phyloP scores from a whole-genome alignment of 2,888 invertebrate genomes.

The Drosophila vallismaia region DNA sequence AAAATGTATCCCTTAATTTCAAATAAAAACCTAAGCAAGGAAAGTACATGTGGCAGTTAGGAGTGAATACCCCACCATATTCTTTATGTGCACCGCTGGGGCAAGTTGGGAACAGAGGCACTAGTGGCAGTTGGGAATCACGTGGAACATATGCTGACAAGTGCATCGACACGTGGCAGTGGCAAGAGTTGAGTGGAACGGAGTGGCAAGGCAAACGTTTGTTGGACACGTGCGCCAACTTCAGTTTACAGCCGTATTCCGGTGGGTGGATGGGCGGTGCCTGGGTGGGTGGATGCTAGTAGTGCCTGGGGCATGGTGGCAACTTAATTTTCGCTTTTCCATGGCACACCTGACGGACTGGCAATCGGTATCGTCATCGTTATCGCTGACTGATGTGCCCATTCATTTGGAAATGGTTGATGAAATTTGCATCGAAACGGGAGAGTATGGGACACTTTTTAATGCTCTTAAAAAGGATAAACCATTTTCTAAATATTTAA shows the following conservation, averaged over 20 bases:
- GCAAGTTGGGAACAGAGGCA: conserved; percentile 19
- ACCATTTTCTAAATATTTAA: neutral
- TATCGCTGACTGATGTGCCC: conserved; percentile 58
- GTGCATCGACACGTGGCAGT: conserved; percentile 57
- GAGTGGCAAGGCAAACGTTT: conserved; percentile 57
- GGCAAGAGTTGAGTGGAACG: conserved; percentile 23
- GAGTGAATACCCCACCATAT: neutral
- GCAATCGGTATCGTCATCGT: conserved; percentile 39
- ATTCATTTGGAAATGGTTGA: conserved; percentile 65
- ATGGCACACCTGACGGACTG: conserved; percentile 54
- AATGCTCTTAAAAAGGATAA: conserved; percentile 43
- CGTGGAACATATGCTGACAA: conserved; percentile 72
- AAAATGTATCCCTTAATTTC: neutral
- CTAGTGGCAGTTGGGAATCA: conserved; percentile 47
- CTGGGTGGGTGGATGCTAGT: conserved; percentile 32
- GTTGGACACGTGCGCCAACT: conserved; percentile 74
- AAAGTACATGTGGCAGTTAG: neutral
- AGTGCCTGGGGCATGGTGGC: conserved; percentile 58
- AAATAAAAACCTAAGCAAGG: neutral
- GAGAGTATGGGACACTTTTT: conserved; percentile 24
- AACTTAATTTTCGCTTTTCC: conserved; percentile 69
- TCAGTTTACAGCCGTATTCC: conserved; percentile 56
- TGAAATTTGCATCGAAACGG: conserved; percentile 35
- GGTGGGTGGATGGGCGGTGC: conserved; percentile 11
- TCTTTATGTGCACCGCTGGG: conserved; percentile 9